Evolutionary conservation across 2,113 vertebrate species (phyloP), one percentile per base, ranked within the genome.

Genomic region (Zapus hudsonius): DNA sequence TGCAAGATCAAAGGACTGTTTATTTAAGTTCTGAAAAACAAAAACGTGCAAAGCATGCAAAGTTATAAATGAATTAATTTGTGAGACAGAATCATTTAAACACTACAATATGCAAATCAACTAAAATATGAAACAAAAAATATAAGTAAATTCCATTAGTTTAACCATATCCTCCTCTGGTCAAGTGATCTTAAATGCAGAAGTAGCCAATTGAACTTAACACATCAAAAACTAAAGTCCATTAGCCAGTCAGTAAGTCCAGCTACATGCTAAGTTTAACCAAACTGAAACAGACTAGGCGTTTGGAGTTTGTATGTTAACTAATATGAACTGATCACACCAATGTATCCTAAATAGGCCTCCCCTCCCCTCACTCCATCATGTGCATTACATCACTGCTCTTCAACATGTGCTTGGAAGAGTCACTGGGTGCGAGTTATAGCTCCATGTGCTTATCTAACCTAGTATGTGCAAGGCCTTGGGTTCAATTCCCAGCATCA

Each of bases 1-100:
- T 84, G 99, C 99, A 94, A 99, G 98, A 97, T 99, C 99, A 90
- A 99, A 99, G 0, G 99, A 99, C 97, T 99, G 99, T 97, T 99
- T 99, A 97, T 99, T 99, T 98, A 99, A 98, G 96, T 99, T 99
- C 99, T 99, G 98, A 92, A 98, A 98, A 92, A 96, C 75, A 95
- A 93, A 81, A 81, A 90, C 0, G 55, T 38, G 33, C 1, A 42
- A 87, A 74, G 12, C 20, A 73, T 38, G 17, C 38, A 80, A 82
- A 89, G 66, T 96, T 96, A 95, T 33, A 10, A 90, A 92, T n/a
- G 84, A n/a, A 11, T 91, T 7, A 86, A 93, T 69, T 92, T 81
- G 72, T 73, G 5, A 94, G 69, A 89, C 1, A 87, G 10, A 3
- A 90, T 42, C 25, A 87, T 70, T 33, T 84, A 11, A 92, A 61